phyloP scores from a whole-genome alignment of 2,797 vertebrate species.

The Ctenochaetus hawaiiensis region DNA sequence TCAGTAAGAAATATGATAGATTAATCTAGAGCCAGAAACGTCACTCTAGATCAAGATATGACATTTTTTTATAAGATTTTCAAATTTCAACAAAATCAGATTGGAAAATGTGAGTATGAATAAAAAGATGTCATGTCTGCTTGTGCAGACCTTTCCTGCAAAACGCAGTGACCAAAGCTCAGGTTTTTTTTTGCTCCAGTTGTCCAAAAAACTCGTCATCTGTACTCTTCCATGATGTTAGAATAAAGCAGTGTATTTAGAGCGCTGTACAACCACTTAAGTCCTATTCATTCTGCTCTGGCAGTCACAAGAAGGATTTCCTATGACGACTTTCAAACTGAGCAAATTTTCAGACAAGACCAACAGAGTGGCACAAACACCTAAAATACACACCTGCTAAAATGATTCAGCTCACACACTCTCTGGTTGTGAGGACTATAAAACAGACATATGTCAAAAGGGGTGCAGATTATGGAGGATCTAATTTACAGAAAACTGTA shows the following conservation, averaged over 20 bases:
- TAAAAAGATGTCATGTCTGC: not conserved
- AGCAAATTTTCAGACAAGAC: not conserved
- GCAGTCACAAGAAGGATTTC: not conserved
- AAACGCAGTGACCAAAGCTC: slow-evolving; percentile 11
- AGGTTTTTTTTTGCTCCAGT: slow-evolving; percentile 4
- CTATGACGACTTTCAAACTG: slow-evolving; percentile 16
- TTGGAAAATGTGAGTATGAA: too few relatives aligned
- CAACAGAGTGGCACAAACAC: not conserved
- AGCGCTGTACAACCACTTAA: slow-evolving; percentile 7
- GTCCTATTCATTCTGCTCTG: not conserved
- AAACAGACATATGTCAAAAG: not conserved
- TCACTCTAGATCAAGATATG: not conserved
- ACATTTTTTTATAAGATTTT: too few relatives aligned
- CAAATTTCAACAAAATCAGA: too few relatives aligned
- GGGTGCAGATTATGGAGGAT: slow-evolving; percentile 2
- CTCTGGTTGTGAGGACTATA: not conserved
- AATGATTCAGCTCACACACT: slow-evolving; percentile 17
- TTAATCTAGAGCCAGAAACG: not conserved
- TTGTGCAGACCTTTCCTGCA: not conserved
- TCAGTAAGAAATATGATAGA: not conserved
- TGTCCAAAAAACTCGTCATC: slow-evolving; percentile 8
- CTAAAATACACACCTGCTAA: slow-evolving; percentile 20
- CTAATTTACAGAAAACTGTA: slow-evolving; percentile 27
- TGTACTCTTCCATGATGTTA: slow-evolving; percentile 8
- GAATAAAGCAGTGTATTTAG: slow-evolving; percentile 14